These are phyloP conservation scores for Pristionchus entomophagus DNA, from an alignment of 2,888 invertebrate genomes.

Conservation along the genomic window DNA sequence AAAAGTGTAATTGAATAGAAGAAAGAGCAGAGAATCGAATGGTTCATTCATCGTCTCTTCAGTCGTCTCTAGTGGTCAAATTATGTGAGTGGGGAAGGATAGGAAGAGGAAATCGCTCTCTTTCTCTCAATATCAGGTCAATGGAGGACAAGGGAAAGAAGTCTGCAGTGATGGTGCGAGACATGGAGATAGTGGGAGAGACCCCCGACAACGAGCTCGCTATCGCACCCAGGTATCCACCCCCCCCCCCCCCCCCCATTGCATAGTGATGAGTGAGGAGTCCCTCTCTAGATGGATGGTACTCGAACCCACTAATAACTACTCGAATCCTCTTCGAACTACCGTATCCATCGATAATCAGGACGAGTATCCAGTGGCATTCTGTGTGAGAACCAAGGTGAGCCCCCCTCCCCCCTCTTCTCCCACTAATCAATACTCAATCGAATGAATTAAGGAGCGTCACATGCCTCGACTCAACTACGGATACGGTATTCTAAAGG, in stretches of 20 bases:
- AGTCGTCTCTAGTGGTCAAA: no score
- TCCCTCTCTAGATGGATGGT: constrained; percentile 9
- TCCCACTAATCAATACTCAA: background rate
- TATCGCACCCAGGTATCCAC: constrained; percentile 2
- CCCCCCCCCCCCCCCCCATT: no score
- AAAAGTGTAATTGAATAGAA: no score
- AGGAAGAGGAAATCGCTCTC: no score
- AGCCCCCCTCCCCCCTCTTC: background rate
- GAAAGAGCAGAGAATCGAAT: no score
- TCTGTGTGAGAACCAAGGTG: constrained; percentile 41
- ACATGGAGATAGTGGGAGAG: constrained; percentile 2
- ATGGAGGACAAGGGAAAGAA: background rate
- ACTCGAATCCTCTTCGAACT: constrained; percentile 17
- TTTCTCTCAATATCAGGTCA: no score
- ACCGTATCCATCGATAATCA: constrained; percentile 15
- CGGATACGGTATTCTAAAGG: constrained; percentile 38
- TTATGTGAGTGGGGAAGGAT: no score
- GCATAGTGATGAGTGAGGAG: background rate
- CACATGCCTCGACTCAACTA: constrained; percentile 35
- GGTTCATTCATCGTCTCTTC: no score
- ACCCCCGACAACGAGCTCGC: constrained; percentile 13
- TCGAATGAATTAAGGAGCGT: background rate
- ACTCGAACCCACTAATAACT: background rate
- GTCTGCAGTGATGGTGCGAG: background rate
- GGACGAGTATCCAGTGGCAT: constrained; percentile 37